Percentiles rank a stretch among this genome's conserved stretches.
These are phyloP conservation scores for Frieseomelitta varia DNA, from an alignment of 1,140 invertebrate genomes.

Conservation along the genomic window DNA sequence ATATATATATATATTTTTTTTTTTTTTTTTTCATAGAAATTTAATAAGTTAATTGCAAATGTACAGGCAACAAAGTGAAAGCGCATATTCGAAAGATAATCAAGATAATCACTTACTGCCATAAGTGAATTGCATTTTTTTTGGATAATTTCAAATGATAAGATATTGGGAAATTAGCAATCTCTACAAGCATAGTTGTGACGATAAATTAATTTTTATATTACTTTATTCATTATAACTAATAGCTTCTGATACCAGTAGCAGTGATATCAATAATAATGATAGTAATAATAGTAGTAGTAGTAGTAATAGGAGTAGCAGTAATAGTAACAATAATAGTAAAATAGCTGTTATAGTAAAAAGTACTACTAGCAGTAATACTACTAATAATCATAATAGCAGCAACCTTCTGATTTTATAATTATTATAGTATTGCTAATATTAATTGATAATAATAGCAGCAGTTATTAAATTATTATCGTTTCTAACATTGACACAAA, in stretches of 20 bases:
- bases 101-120: constrained; percentile 63
- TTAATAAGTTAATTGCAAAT: constrained; percentile 10
- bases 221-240: neutral
- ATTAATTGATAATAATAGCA: neutral
- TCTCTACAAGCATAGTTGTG: no score
- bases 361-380: no score
- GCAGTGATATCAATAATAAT: constrained; percentile 20
- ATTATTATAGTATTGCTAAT: neutral
- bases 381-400: neutral
- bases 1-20: no score
- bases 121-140: constrained; percentile 37
- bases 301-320: neutral
- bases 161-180: no score
- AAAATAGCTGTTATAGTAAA: no score
- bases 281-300: constrained; percentile 11
- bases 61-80: constrained; percentile 8
- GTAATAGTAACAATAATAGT: no score
- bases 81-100: constrained; percentile 24
- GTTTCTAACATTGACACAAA: neutral
- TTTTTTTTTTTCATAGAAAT: neutral
- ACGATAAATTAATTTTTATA: neutral
- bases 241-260: neutral
- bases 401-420: neutral
- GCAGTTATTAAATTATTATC: constrained; percentile 1
- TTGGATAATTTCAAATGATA: neutral